Conservation (phyloP, 2,888 invertebrate species). For the Lochmaea crataegi region DNA sequence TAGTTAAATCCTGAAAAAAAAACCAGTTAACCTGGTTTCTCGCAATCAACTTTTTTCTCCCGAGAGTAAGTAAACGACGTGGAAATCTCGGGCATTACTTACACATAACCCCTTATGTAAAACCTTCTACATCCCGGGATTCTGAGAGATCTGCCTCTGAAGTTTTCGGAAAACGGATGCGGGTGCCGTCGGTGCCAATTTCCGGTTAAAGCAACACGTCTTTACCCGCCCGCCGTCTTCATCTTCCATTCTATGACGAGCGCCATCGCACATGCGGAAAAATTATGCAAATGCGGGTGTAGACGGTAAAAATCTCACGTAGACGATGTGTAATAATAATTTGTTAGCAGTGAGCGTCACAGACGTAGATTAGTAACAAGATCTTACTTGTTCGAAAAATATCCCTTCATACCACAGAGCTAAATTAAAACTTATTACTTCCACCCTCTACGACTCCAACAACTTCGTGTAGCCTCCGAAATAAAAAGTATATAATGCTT, state of each 20-base stretch:
- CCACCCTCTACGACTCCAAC: no score
- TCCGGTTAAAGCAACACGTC: conserved; percentile 56
- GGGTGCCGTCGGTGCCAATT: conserved; percentile 58
- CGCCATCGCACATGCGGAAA: conserved; percentile 39
- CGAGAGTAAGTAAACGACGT: neutral
- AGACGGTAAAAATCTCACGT: conserved; percentile 41
- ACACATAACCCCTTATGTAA: conserved; percentile 17
- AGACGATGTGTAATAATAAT: conserved; percentile 21
- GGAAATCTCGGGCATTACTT: conserved; percentile 13
- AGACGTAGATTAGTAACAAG: neutral
- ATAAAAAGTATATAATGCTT: no score
- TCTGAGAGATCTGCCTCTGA: conserved; percentile 46
- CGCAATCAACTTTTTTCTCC: neutral
- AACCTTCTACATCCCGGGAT: conserved; percentile 26
- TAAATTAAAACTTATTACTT: no score
- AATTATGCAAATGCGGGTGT: conserved; percentile 45
- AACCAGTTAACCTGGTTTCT: neutral
- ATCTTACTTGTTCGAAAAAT: neutral
- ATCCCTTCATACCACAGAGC: neutral
- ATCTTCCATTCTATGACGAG: conserved; percentile 17
- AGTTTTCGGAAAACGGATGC: conserved; percentile 56
- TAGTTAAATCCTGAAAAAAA: neutral
- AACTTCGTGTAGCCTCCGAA: no score
- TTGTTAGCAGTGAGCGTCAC: conserved; percentile 2
- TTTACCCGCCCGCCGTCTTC: conserved; percentile 18